These are phyloP conservation scores for Nasonia vitripennis DNA, from an alignment of 1,140 invertebrate genomes.

Conservation along the genomic window DNA sequence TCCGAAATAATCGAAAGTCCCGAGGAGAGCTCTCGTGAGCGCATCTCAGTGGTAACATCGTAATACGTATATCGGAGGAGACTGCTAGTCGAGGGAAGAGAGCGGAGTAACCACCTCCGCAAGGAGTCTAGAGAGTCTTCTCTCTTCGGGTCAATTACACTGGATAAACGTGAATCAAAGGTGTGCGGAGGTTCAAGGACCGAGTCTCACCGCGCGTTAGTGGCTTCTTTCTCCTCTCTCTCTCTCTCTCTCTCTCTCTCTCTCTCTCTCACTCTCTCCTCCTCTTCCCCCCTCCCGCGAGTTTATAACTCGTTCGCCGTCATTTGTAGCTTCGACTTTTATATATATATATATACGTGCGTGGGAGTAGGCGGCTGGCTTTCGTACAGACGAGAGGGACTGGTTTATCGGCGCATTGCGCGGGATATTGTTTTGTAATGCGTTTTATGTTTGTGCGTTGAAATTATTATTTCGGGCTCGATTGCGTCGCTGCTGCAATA, in stretches of 20 bases:
- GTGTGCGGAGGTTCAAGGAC: slow-evolving; percentile 47
- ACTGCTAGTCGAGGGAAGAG: slow-evolving; percentile 8
- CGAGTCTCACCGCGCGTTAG: not conserved
- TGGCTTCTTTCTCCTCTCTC: not conserved
- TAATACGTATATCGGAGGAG: slow-evolving; percentile 23
- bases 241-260: not conserved
- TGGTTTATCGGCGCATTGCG: too few relatives aligned
- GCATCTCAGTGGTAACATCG: not conserved
- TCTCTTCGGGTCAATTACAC: slow-evolving; percentile 55
- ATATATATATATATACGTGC: not conserved
- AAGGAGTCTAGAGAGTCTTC: not conserved
- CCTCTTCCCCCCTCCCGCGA: too few relatives aligned
- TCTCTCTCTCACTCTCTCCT: not conserved
- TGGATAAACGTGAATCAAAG: slow-evolving; percentile 54
- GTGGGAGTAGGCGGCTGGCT: not conserved
- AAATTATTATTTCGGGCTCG: too few relatives aligned
- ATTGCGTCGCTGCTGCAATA: too few relatives aligned
- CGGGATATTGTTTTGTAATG: too few relatives aligned
- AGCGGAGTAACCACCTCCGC: slow-evolving; percentile 36
- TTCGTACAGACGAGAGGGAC: too few relatives aligned
- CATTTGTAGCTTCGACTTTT: slow-evolving; percentile 15
- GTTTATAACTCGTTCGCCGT: not conserved
- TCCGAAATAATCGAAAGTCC: not conserved
- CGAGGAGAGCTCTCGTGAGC: not conserved
- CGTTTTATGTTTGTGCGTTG: too few relatives aligned